Evolutionary conservation across 2,888 invertebrate genomes (phyloP), one percentile per base, ranked within the genome.

Genomic region (Xanthia togata): DNA sequence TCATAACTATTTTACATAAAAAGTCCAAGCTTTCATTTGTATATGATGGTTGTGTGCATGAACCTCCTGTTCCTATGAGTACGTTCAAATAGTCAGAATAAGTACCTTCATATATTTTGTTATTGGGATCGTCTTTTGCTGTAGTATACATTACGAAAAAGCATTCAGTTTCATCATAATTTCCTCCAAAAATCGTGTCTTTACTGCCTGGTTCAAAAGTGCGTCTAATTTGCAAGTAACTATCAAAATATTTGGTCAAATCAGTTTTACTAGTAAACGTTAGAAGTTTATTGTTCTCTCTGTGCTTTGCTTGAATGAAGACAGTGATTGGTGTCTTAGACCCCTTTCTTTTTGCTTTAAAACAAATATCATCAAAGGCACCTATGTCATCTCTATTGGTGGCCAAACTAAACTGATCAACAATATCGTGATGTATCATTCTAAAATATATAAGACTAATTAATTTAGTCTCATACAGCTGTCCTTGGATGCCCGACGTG

Each of bases 221-320:
- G 0, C 69, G 68, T 62, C 73, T 78, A n/a, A 88, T 82, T 35
- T 78, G 35, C 35, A 76, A 60, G 31, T 81, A 86, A 23, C 82
- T 88, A 0, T 63, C 4, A 12, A 76, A 88, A 47, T 78, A 86
- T 60, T 83, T 83, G 0, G 62, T 23, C n/a, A 75, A 72, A 11
- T 85, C 79, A 8, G 47, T 70, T 38, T 78, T 64, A 60, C 55
- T 78, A 38, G 72, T 78, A 11, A 82, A 75, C 0, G 62, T 75
- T 0, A 81, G 63, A 11, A 35, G 64, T 53, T 77, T 73, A 14
- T 86, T 44, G 17, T 85, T 77, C 11, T 88, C 83, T 50, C 74
- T 81, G 26, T 88, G 87, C 65, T 85, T 88, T 0, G 83, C 78
- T 80, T 88, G 88, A 12, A 88, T 62, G 31, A 88, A 88, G 0